Evolutionary conservation across 2,888 invertebrate species (phyloP).

Genomic region (Nysson spinosus): DNA sequence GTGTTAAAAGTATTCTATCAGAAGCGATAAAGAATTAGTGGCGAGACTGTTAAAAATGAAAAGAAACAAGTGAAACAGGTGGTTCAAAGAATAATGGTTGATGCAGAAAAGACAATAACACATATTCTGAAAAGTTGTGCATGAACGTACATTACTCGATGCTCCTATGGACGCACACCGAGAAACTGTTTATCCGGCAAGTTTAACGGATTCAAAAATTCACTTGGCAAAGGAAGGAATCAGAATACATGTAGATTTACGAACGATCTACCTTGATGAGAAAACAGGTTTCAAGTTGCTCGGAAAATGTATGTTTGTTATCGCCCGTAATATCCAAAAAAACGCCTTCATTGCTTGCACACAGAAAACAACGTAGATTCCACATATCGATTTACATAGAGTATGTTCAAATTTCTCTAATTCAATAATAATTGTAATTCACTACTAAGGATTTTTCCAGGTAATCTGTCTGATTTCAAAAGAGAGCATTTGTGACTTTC

Average conservation of each 20-base stretch:
- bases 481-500: neutral
- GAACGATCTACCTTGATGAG: constrained; percentile 63
- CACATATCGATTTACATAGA: constrained; percentile 54
- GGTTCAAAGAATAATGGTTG: too few relatives aligned
- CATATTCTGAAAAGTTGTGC: too few relatives aligned
- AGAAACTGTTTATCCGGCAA: neutral
- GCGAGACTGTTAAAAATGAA: too few relatives aligned
- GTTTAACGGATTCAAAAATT: neutral
- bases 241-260: neutral
- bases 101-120: too few relatives aligned
- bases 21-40: too few relatives aligned
- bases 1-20: too few relatives aligned
- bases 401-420: too few relatives aligned
- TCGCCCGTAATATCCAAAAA: constrained; percentile 68
- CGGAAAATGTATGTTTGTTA: constrained; percentile 51
- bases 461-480: too few relatives aligned
- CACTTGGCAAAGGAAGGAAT: neutral
- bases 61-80: too few relatives aligned
- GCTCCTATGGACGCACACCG: neutral
- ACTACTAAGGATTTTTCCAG: too few relatives aligned
- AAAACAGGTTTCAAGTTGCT: constrained; percentile 66
- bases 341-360: constrained; percentile 73
- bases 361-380: constrained; percentile 67
- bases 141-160: too few relatives aligned
- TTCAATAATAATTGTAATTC: too few relatives aligned